Evolutionary conservation across 2,888 invertebrate species (phyloP), one percentile per base, ranked within the genome.

Genomic region (Drosophila phalerata): DNA sequence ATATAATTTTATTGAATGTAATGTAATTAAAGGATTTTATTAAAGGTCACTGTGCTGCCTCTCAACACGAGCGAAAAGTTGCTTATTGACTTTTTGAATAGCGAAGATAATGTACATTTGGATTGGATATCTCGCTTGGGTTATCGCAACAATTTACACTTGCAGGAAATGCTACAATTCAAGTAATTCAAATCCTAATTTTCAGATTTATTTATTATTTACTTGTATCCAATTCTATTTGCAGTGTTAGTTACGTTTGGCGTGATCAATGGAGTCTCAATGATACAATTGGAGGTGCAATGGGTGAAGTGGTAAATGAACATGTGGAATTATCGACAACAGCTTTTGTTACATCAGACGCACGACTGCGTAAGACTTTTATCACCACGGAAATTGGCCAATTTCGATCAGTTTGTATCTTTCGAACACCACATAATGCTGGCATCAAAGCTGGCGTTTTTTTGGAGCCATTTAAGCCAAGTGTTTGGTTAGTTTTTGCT

Each of bases 391-490:
- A 83, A 17, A 65, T 85, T 5, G 74, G 79, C 0, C 64, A 81
- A 1, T 91, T 92, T 60, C 91, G 90, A 42, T 92, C 93, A 9
- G 91, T 92, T 65, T 94, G 95, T 75, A 91, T 95, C 48, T 95
- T 95, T 86, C 94, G 94, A 6, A 94, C 94, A 17, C 95, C 95
- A 0, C 93, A 94, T 8, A 92, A 95, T 73, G 82, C 90, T 2
- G 94, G 94, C 0, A 93, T 94, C 25, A 93, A 94, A 1, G 93
- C 93, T 38, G 94, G 94, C 68, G 93, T 95, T 11, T 95, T 94
- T 77, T 90, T 93, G n/a, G 90, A 94, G 38, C 94, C 95, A 0
- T 95, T 95, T 79, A 92, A 93, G 42, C 90, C 89, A 1, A 84
- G 90, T 6, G 94, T 95, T n/a, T 95, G 95, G 95, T 70, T 94